A percentile compares a stretch with the other conserved stretches of the same genome.
phyloP scores from a whole-genome alignment of 92 coral and sea anemone species.

The Pocillopora grandis region DNA sequence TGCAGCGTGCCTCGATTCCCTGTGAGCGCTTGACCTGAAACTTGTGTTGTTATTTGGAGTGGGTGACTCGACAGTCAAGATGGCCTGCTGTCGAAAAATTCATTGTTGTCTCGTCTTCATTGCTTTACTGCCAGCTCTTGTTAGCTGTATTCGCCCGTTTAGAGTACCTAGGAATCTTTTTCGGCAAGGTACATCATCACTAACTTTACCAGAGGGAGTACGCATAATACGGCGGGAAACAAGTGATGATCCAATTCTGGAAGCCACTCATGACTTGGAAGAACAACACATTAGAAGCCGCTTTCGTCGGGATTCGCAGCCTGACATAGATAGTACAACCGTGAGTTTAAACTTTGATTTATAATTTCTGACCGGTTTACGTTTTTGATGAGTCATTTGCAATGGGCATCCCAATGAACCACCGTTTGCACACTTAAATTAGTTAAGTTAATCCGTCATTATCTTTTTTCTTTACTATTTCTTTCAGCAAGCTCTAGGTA shows the following conservation, averaged over 20 bases:
- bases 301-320: neutral
- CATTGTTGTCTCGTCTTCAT: neutral
- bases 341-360: slow-evolving; percentile 25
- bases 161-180: slow-evolving; percentile 58
- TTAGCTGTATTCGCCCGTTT: slow-evolving; percentile 49
- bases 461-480: neutral
- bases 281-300: slow-evolving; percentile 1
- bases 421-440: neutral
- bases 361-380: neutral
- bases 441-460: neutral
- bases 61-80: neutral
- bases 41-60: neutral
- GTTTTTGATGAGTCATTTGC: neutral
- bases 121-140: slow-evolving; percentile 19
- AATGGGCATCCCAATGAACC: no score
- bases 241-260: neutral
- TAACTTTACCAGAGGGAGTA: slow-evolving; percentile 59
- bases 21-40: no score
- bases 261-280: neutral
- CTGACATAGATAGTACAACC: neutral
- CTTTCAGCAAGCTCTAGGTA: slow-evolving; percentile 45
- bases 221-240: slow-evolving; percentile 34
- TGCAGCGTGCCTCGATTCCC: slow-evolving; percentile 8
- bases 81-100: neutral
- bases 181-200: slow-evolving; percentile 44